Evolutionary conservation across 2,113 vertebrate genomes (phyloP).

Genomic region (Cyprinus carpio): DNA sequence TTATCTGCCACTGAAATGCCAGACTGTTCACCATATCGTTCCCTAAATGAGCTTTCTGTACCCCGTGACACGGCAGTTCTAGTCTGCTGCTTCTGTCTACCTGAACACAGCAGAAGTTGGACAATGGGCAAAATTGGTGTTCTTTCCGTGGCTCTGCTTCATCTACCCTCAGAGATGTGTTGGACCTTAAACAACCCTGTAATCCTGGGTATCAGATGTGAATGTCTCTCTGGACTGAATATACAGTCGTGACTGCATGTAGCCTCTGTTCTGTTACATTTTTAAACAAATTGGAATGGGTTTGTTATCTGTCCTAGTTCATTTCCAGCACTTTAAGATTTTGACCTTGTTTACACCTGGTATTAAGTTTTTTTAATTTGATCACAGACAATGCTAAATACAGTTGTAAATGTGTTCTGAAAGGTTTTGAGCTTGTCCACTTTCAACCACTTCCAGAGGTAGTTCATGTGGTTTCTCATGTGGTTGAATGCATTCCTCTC

Average conservation of each 20-base stretch:
- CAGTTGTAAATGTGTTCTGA: no score
- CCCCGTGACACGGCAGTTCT: slow-evolving; percentile 46
- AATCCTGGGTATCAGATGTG: slow-evolving; percentile 11
- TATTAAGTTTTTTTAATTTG: no score
- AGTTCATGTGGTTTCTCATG: no score
- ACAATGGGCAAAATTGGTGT: slow-evolving; percentile 50
- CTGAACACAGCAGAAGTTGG: slow-evolving; percentile 43
- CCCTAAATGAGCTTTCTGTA: slow-evolving; percentile 52
- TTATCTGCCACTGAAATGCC: slow-evolving; percentile 54
- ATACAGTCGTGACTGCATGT: no score
- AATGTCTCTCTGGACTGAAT: slow-evolving; percentile 5
- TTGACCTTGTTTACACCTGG: no score
- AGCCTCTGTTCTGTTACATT: no score
- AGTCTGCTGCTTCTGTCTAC: slow-evolving; percentile 45
- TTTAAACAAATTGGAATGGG: background rate
- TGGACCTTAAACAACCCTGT: slow-evolving; percentile 25
- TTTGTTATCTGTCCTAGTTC: background rate
- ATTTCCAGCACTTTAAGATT: no score
- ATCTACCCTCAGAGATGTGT: slow-evolving; percentile 22
- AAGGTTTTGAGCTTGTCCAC: no score
- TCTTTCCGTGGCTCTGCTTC: slow-evolving; percentile 23
- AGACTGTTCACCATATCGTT: slow-evolving; percentile 48
- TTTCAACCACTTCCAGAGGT: no score
- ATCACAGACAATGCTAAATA: no score
- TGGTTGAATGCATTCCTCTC: no score